A percentile compares a stretch with the other conserved stretches of the same genome.
Evolutionary conservation across 2,797 vertebrate species (phyloP).

Genomic region (Labroides dimidiatus): DNA sequence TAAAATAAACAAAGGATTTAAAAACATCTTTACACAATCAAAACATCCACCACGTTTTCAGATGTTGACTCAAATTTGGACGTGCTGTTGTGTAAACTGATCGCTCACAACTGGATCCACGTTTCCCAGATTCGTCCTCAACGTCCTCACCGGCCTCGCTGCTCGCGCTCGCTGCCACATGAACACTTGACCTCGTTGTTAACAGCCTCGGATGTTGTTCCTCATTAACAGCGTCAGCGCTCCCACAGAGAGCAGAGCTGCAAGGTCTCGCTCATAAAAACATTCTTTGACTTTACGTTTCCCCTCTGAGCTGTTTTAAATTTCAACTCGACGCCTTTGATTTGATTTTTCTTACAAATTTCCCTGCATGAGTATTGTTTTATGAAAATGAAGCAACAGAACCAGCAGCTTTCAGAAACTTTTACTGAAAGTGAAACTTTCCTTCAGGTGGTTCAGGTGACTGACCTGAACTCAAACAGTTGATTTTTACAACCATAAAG

Average conservation of each 20-base stretch:
- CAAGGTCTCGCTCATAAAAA: conserved; percentile 19
- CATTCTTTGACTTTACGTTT: not conserved
- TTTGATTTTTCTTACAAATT: no score
- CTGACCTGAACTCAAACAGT: no score
- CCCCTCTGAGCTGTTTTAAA: not conserved
- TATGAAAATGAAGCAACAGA: no score
- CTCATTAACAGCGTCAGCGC: conserved; percentile 30
- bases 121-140: not conserved
- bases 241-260: not conserved
- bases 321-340: no score
- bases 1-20: no score
- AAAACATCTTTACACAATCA: not conserved
- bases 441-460: no score
- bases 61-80: not conserved
- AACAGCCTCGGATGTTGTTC: conserved; percentile 54
- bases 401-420: no score
- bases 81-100: not conserved
- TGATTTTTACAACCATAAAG: no score
- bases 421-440: no score
- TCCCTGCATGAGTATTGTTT: no score
- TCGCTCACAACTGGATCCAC: fast-evolving
- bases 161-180: conserved; percentile 11
- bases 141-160: not conserved
- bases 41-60: no score
- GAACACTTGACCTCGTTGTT: conserved; percentile 59